Percentiles rank a stretch among this genome's conserved stretches.
phyloP scores from a whole-genome alignment of 2,113 vertebrate genomes.

The Epinephelus cyanopodus region DNA sequence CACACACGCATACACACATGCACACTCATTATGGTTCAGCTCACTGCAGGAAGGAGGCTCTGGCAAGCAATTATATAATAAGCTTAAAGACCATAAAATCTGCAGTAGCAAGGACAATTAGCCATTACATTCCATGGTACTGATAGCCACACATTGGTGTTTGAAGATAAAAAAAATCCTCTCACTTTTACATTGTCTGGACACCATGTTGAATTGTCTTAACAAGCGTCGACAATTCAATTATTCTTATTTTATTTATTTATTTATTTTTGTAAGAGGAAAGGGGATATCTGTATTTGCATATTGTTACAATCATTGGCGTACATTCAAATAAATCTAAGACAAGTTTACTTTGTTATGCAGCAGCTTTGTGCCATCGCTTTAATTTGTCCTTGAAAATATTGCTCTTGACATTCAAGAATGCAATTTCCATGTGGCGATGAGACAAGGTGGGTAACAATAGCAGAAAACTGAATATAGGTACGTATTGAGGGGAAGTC shows the following conservation, averaged over 20 bases:
- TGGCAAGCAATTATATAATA: constrained; percentile 94
- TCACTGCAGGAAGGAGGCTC: constrained; percentile 83
- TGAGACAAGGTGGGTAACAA: constrained; percentile 63
- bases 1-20: constrained; percentile 36
- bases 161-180: constrained; percentile 79
- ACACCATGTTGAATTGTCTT: constrained; percentile 80
- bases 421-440: constrained; percentile 77
- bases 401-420: constrained; percentile 79
- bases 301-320: constrained; percentile 59
- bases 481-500: constrained; percentile 71
- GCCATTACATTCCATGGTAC: constrained; percentile 75
- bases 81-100: constrained; percentile 95
- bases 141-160: constrained; percentile 78
- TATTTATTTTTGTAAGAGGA: constrained; percentile 37
- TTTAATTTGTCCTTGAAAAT: constrained; percentile 79
- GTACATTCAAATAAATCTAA: constrained; percentile 59
- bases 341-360: constrained; percentile 64
- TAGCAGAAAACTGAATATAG: constrained; percentile 69
- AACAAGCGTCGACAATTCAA: constrained; percentile 78
- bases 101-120: constrained; percentile 81
- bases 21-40: constrained; percentile 84
- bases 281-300: constrained; percentile 51
- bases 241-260: constrained; percentile 65
- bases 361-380: constrained; percentile 56
- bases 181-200: constrained; percentile 74